Conservation (phyloP, 1,140 invertebrate genomes). For the Venustaconcha ellipsiformis region DNA sequence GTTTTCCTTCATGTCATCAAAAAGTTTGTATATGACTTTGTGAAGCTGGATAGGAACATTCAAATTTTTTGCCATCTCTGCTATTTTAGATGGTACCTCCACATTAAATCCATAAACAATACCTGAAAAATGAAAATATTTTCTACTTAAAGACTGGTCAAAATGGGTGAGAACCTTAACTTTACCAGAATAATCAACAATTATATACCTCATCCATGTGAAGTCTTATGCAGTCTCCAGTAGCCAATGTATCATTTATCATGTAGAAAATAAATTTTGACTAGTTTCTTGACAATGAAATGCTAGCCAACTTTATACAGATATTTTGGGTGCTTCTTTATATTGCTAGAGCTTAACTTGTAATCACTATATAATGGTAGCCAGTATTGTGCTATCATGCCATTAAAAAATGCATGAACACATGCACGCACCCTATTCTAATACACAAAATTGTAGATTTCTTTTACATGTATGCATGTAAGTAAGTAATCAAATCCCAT, state of each 20-base stretch:
- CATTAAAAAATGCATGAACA: too few relatives aligned
- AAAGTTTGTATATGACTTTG: constrained; percentile 92
- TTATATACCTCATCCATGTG: not conserved
- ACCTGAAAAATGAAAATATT: constrained; percentile 70
- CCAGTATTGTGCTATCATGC: too few relatives aligned
- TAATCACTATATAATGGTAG: not conserved
- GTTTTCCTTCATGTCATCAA: constrained; percentile 88
- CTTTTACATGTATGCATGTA: too few relatives aligned
- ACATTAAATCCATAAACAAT: constrained; percentile 91
- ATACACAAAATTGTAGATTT: too few relatives aligned
- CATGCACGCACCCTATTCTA: too few relatives aligned
- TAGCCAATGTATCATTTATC: not conserved
- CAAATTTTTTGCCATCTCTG: constrained; percentile 71
- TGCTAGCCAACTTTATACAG: not conserved
- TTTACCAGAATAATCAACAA: not conserved
- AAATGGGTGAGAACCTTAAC: not conserved
- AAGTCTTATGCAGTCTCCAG: too few relatives aligned
- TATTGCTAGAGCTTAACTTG: not conserved
- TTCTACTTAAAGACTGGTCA: too few relatives aligned
- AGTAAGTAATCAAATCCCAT: too few relatives aligned
- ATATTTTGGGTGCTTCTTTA: not conserved
- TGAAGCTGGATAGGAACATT: constrained; percentile 76
- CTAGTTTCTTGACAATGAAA: not conserved
- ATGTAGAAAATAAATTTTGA: not conserved
- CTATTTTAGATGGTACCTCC: constrained; percentile 69